Percentiles rank a stretch among this genome's conserved stretches.
Evolutionary conservation across 1,140 invertebrate genomes (phyloP).

Genomic region (Elymnias hypermnestra): DNA sequence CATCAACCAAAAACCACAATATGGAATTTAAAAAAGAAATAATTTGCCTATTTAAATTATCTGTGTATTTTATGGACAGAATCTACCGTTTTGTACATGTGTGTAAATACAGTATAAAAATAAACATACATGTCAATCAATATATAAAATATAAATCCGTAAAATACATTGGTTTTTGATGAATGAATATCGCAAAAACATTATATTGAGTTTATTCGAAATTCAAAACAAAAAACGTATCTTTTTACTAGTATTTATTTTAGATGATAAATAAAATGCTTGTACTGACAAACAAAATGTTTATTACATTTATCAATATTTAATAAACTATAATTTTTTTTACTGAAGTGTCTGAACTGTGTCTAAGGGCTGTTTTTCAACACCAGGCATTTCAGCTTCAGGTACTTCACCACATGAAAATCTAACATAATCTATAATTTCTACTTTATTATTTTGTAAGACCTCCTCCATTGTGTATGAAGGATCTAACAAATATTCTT

Average conservation of each 20-base stretch:
- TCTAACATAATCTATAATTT: constrained; percentile 88
- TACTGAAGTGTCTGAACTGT: constrained; percentile 78
- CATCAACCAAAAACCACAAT: not conserved
- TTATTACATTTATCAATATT: not conserved
- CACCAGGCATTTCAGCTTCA: constrained; percentile 49
- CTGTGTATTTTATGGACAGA: too few relatives aligned
- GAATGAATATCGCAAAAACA: too few relatives aligned
- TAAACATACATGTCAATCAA: too few relatives aligned
- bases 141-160: too few relatives aligned
- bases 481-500: constrained; percentile 92
- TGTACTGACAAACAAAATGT: not conserved
- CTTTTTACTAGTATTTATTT: too few relatives aligned
- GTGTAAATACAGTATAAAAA: too few relatives aligned
- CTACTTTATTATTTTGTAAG: constrained; percentile 80
- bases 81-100: too few relatives aligned
- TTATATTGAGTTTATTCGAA: too few relatives aligned
- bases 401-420: constrained; percentile 87
- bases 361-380: constrained; percentile 76
- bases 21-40: not conserved
- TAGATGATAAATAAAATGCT: constrained; percentile 1
- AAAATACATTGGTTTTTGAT: too few relatives aligned
- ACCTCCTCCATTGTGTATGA: constrained; percentile 84
- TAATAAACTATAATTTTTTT: too few relatives aligned
- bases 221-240: too few relatives aligned
- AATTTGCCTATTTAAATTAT: too few relatives aligned